Evolutionary conservation across 2,888 invertebrate genomes (phyloP).

Genomic region (Opisthograptis luteolata): DNA sequence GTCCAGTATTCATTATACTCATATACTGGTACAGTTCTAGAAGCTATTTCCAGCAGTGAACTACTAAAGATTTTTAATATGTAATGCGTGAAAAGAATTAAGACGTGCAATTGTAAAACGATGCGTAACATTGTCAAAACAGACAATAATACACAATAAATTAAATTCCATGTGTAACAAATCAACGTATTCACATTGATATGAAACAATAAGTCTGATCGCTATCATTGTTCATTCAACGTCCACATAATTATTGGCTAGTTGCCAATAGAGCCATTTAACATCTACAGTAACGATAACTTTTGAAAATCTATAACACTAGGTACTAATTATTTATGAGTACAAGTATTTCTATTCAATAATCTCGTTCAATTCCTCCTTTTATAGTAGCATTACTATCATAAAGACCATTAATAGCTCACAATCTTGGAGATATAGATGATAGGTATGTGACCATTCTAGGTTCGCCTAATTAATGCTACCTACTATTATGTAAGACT

Average conservation of each 20-base stretch:
- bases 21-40: no score
- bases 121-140: no score
- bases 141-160: no score
- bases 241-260: conserved; percentile 4
- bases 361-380: conserved; percentile 58
- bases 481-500: conserved; percentile 37
- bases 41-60: no score
- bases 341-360: conserved; percentile 46
- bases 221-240: neutral
- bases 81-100: no score
- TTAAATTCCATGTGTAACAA: neutral
- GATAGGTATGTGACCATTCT: conserved; percentile 38
- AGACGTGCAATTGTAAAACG: no score
- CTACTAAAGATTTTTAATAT: no score
- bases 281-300: conserved; percentile 9
- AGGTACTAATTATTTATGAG: conserved; percentile 55
- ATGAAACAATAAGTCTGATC: neutral
- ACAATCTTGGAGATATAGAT: conserved; percentile 51
- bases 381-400: conserved; percentile 62
- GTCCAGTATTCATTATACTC: no score
- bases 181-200: neutral
- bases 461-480: conserved; percentile 69
- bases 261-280: conserved; percentile 20
- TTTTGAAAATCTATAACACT: conserved; percentile 18
- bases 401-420: conserved; percentile 55